A percentile compares a stretch with the other conserved stretches of the same genome.
Evolutionary conservation across 2,888 invertebrate species (phyloP).

Genomic region (Conus canariensis): DNA sequence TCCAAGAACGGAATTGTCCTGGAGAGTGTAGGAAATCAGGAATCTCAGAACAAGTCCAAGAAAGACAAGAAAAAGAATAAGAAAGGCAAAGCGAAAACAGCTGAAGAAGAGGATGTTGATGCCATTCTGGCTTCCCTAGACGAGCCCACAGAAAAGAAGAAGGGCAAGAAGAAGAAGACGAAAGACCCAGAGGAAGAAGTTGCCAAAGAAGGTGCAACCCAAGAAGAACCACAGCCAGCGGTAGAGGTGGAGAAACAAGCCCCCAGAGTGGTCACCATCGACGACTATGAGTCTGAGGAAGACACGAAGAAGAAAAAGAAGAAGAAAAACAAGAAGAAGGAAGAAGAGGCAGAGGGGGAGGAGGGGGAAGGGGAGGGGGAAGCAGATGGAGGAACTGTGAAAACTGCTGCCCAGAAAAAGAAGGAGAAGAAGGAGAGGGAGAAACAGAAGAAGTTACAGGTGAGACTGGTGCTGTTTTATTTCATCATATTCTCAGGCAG

Average conservation of each 20-base stretch:
- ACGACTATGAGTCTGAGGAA: constrained; percentile 60
- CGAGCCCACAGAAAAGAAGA: constrained; percentile 62
- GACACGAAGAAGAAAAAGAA: constrained; percentile 60
- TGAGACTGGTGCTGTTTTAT: constrained; percentile 42
- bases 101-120: constrained; percentile 75
- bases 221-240: constrained; percentile 30
- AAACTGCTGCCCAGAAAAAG: constrained; percentile 73
- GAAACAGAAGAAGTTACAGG: constrained; percentile 62
- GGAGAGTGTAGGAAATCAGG: constrained; percentile 48
- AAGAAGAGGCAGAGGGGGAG: constrained; percentile 52
- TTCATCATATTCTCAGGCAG: not conserved
- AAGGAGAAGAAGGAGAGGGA: constrained; percentile 81
- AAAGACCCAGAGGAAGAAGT: constrained; percentile 47
- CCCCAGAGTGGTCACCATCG: constrained; percentile 52
- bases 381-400: constrained; percentile 85
- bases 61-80: constrained; percentile 65
- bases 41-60: constrained; percentile 56
- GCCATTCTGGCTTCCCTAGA: constrained; percentile 75
- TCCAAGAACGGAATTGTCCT: constrained; percentile 38
- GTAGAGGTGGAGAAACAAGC: constrained; percentile 48
- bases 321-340: constrained; percentile 55
- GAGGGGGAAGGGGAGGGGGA: constrained; percentile 79
- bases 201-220: constrained; percentile 6
- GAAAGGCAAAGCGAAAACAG: constrained; percentile 65
- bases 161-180: constrained; percentile 63